A percentile compares a stretch with the other conserved stretches of the same genome.
Conservation (phyloP, 1,140 invertebrate species). For the Calliphora vicina region DNA sequence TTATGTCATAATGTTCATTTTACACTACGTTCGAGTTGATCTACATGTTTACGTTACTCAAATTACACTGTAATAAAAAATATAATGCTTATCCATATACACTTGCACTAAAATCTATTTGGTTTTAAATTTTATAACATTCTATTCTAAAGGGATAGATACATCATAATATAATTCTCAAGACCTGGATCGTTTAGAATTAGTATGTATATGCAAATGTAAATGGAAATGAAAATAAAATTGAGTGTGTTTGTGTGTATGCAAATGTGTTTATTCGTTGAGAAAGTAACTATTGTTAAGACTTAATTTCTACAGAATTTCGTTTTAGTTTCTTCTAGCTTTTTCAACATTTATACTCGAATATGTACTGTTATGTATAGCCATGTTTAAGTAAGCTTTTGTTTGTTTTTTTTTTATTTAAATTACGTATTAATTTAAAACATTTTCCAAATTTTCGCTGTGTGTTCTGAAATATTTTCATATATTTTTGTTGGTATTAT, state of each 20-base stretch:
- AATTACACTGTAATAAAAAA: no score
- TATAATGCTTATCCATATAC: no score
- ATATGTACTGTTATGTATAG: background rate
- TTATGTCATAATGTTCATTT: no score
- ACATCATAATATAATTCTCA: no score
- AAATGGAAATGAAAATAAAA: background rate
- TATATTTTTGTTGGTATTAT: background rate
- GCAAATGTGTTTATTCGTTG: conserved; percentile 31
- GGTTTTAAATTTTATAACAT: no score
- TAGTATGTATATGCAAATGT: no score
- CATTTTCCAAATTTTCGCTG: background rate
- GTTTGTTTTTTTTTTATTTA: background rate
- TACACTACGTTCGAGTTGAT: no score
- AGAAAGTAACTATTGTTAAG: conserved; percentile 40
- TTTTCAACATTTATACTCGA: conserved; percentile 23
- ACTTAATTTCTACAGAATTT: conserved; percentile 21
- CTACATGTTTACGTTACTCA: no score
- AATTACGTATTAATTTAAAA: background rate
- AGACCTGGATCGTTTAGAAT: no score
- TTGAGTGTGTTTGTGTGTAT: background rate
- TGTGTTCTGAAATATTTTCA: background rate
- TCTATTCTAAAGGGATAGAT: no score
- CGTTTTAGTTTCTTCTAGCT: conserved; percentile 20
- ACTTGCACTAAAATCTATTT: no score
- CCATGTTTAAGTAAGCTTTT: background rate